These are phyloP conservation scores for Drosophila pruinosa DNA, from an alignment of 1,140 invertebrate genomes.

Conservation along the genomic window DNA sequence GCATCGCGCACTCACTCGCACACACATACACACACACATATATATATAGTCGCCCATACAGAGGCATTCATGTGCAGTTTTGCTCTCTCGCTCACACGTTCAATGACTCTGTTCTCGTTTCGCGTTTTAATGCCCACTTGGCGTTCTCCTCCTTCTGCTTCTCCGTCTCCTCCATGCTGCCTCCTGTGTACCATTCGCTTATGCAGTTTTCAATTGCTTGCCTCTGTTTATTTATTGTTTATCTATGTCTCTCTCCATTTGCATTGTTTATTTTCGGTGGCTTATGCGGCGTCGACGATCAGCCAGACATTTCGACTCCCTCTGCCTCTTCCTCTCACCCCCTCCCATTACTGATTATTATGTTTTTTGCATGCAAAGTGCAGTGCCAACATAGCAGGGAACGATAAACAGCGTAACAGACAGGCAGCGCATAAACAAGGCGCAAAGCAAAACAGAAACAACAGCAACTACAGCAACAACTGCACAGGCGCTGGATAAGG, in stretches of 20 bases:
- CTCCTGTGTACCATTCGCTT: slow-evolving; percentile 36
- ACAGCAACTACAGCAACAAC: not conserved
- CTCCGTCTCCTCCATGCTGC: not conserved
- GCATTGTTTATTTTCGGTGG: slow-evolving; percentile 72
- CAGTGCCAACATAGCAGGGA: slow-evolving; percentile 65
- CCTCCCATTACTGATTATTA: slow-evolving; percentile 56
- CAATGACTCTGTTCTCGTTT: slow-evolving; percentile 54
- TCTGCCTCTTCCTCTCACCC: not conserved
- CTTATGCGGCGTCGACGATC: slow-evolving; percentile 59
- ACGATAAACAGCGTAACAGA: slow-evolving; percentile 58
- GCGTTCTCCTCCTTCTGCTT: not conserved
- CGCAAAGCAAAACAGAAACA: slow-evolving; percentile 17
- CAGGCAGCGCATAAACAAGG: slow-evolving; percentile 36
- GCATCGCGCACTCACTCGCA: slow-evolving; percentile 3
- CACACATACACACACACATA: not conserved
- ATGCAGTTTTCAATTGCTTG: slow-evolving; percentile 73
- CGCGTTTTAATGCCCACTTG: slow-evolving; percentile 21
- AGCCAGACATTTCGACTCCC: slow-evolving; percentile 16
- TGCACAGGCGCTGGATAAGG: slow-evolving; percentile 23
- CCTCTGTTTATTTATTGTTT: slow-evolving; percentile 57
- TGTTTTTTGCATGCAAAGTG: slow-evolving; percentile 80
- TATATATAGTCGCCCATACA: not conserved
- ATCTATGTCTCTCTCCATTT: slow-evolving; percentile 59
- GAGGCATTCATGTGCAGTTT: not conserved
- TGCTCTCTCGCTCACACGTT: slow-evolving; percentile 44